These are phyloP conservation scores for Phragmatobia fuliginosa DNA, from an alignment of 2,888 invertebrate genomes.

Conservation along the genomic window DNA sequence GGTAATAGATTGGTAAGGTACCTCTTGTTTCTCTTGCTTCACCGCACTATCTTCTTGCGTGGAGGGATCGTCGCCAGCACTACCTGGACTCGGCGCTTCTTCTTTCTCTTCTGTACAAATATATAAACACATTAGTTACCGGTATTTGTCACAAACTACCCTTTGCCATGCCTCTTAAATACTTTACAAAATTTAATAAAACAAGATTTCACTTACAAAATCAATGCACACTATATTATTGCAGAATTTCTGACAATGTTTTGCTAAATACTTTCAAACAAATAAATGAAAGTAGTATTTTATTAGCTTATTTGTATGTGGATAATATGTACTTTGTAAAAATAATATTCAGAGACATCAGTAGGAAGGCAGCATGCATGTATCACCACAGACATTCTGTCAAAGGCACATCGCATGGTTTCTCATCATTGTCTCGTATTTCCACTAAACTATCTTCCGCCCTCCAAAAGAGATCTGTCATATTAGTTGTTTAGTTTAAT, in stretches of 20 bases:
- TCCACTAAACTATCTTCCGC: neutral
- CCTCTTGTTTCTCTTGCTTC: slow-evolving; percentile 80
- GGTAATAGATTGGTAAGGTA: no score
- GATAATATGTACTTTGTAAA: neutral
- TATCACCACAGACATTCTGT: slow-evolving; percentile 71
- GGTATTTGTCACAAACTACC: neutral
- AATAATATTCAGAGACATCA: slow-evolving; percentile 56
- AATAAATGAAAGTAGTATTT: no score
- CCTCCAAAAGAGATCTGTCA: neutral
- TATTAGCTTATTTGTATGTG: neutral
- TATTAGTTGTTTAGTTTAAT: no score
- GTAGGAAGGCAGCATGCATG: slow-evolving; percentile 79
- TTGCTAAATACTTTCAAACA: no score
- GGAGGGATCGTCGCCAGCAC: slow-evolving; percentile 55
- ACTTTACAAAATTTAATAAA: neutral
- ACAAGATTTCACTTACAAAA: no score
- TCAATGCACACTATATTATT: no score
- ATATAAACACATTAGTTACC: neutral
- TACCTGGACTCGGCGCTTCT: slow-evolving; percentile 70
- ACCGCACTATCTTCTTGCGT: slow-evolving; percentile 59
- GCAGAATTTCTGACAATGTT: no score
- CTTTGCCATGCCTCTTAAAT: neutral
- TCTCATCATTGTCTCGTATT: slow-evolving; percentile 49
- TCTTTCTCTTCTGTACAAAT: slow-evolving; percentile 72
- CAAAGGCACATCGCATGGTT: slow-evolving; percentile 64